Base-by-base conservation (phyloP, 1,140 invertebrate genomes). In the Leptinotarsa undecemlineata region DNA sequence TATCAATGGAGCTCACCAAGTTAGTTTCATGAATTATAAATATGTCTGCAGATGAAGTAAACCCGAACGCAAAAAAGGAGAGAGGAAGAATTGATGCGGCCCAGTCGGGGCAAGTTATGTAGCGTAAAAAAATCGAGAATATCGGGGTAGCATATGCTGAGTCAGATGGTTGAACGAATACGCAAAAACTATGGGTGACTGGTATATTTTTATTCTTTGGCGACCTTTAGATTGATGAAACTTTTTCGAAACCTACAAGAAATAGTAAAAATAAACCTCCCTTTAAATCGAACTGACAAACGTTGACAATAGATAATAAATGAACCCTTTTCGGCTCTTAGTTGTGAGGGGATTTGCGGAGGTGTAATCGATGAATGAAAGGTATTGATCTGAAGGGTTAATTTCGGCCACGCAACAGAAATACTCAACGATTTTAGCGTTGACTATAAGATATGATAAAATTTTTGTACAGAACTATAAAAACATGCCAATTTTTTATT, bases 221-320 rank as follows among this genome's bases (percentile, higher is more conserved):
- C 77, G 73, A 63, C 63, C 72, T 64, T 78, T 79, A 81, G 78
- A 81, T 81, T 81, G 80, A 81, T 81, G 80, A 76, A 77, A 78
- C 71, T 79, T 77, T 81, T 79, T 81, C 79, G 62, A 77, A 76
- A 79, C 77, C 78, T 79, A 81, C 78, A 81, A 81, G 80, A 81
- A 81, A 81, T 81, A 75, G 80, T 79, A 81, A 79, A 81, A 81
- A 81, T 81, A 81, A 81, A 81, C 78, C 80, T 78, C 78, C 73
- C 72, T 75, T 75, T 75, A 80, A 79, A 81, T 79, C 75, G 80
- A 80, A 79, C 78, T 77, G 80, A 78, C 80, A 80, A 79, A 78
- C 75, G 75, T 77, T 77, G 78, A 80, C 80, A 81, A 80, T 77
- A 51, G 80, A 80, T 81, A 78, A 81, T 81, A 81, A 81, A 81